Percentiles rank a stretch among this genome's conserved stretches.
phyloP scores from a whole-genome alignment of 2,113 vertebrate species.

The Cottus gobio region DNA sequence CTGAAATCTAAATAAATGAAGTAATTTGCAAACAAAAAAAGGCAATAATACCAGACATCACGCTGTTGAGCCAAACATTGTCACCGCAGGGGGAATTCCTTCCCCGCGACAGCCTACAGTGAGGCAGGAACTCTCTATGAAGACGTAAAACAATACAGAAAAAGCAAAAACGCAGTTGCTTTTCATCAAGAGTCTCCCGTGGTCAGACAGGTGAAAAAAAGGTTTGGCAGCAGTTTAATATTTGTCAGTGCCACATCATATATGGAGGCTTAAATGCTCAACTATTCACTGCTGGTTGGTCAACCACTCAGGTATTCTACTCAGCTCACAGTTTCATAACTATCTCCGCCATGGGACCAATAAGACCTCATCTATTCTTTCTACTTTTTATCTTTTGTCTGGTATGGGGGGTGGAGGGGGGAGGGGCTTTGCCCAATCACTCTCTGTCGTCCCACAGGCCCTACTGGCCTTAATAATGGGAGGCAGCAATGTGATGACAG shows the following conservation, averaged over 20 bases:
- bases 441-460: conserved; percentile 52
- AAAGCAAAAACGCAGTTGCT: neutral
- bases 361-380: conserved; percentile 50
- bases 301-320: conserved; percentile 39
- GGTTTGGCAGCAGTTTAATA: neutral
- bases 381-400: conserved; percentile 43
- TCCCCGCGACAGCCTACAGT: neutral
- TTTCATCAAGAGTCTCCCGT: neutral
- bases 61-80: neutral
- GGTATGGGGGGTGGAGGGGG: conserved; percentile 5
- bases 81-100: neutral
- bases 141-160: neutral
- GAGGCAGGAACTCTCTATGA: neutral
- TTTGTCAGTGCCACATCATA: neutral
- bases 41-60: neutral
- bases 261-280: neutral
- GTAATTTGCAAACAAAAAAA: neutral
- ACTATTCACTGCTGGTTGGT: neutral
- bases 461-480: conserved; percentile 67
- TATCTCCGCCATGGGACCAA: conserved; percentile 46
- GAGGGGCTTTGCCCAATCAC: conserved; percentile 56
- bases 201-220: neutral
- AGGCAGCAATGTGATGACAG: conserved; percentile 80
- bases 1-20: neutral
- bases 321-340: conserved; percentile 50